Evolutionary conservation across 2,113 vertebrate species (phyloP).

Genomic region (Circaetus cinerascens): DNA sequence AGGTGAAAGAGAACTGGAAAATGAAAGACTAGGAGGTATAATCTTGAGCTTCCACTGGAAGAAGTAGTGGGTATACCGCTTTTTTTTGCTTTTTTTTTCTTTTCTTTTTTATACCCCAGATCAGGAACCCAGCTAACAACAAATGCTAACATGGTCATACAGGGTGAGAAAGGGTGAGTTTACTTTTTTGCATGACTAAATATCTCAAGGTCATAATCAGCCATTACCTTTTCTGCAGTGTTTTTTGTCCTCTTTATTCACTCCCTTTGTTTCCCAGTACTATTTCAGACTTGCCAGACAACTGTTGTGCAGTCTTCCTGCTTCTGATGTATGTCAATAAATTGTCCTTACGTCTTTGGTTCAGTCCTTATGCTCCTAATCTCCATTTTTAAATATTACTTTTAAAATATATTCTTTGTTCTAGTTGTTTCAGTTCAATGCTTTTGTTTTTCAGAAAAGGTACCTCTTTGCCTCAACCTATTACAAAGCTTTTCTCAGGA

Average conservation of each 20-base stretch:
- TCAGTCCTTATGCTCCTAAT: background rate
- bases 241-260: background rate
- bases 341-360: background rate
- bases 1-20: background rate
- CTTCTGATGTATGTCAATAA: background rate
- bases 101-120: background rate
- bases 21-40: background rate
- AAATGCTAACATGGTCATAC: background rate
- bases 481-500: background rate
- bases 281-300: conserved; percentile 2
- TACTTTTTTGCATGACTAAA: background rate
- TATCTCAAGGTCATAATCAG: background rate
- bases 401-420: background rate
- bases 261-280: conserved; percentile 12
- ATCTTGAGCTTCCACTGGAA: background rate
- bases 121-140: background rate
- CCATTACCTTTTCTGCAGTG: background rate
- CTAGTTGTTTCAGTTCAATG: background rate
- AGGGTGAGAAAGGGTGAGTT: background rate
- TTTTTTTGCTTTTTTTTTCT: background rate
- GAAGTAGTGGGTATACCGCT: background rate
- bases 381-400: background rate
- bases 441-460: background rate
- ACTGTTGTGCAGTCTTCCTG: background rate
- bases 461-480: background rate